Conservation (phyloP, 1,140 invertebrate species). For the Caenorhabditis brenneri region DNA sequence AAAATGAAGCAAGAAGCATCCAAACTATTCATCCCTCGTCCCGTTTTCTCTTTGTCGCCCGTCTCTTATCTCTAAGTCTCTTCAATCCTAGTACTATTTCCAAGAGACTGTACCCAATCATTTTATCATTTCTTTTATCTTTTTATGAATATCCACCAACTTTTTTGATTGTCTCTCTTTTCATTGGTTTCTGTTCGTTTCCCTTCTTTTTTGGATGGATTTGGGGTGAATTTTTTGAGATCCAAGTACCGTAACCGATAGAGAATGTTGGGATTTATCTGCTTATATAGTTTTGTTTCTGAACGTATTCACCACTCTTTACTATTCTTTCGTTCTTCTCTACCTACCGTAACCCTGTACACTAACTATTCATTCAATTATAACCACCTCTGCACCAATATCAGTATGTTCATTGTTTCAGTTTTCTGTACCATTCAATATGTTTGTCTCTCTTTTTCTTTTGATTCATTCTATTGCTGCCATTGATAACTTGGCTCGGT, state of each 20-base stretch:
- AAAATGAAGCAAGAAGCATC: constrained; percentile 15
- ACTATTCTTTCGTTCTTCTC: too few relatives aligned
- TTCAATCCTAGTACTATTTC: neutral
- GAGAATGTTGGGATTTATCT: too few relatives aligned
- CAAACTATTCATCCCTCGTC: constrained; percentile 31
- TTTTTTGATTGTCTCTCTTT: neutral
- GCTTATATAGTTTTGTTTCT: too few relatives aligned
- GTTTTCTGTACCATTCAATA: too few relatives aligned
- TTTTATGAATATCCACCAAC: neutral
- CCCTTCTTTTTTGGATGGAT: neutral
- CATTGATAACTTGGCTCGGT: constrained; percentile 23
- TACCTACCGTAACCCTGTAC: too few relatives aligned
- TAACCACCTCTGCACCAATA: too few relatives aligned
- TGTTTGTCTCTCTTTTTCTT: neutral
- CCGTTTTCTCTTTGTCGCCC: constrained; percentile 22
- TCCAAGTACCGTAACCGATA: too few relatives aligned
- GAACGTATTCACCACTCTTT: too few relatives aligned
- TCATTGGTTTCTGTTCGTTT: neutral
- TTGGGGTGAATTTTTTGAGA: too few relatives aligned
- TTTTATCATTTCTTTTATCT: constrained; percentile 21
- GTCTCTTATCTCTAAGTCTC: neutral
- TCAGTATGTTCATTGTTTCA: too few relatives aligned
- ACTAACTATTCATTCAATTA: too few relatives aligned
- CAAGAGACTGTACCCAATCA: neutral
- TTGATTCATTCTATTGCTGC: neutral